phyloP scores from a whole-genome alignment of 1,140 invertebrate species.

The Parapsyche elsis region DNA sequence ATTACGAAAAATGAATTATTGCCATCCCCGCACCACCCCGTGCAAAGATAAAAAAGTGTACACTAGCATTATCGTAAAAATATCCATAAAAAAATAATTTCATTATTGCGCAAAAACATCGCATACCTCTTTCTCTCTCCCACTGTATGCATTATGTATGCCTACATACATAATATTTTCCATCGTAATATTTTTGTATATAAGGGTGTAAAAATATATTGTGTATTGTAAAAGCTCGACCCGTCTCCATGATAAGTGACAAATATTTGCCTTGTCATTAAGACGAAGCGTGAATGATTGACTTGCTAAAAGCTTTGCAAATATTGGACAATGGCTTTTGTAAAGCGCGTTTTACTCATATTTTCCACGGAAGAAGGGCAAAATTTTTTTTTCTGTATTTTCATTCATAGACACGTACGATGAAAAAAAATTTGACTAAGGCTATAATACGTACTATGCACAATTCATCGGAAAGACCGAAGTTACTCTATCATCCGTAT shows the following conservation, averaged over 20 bases:
- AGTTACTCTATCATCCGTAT: too few species aligned
- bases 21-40: neutral
- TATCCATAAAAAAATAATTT: too few species aligned
- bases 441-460: too few species aligned
- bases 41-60: too few species aligned
- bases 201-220: neutral
- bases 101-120: too few species aligned
- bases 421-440: neutral
- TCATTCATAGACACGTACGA: neutral
- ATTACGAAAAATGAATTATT: slow-evolving; percentile 19
- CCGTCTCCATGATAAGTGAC: slow-evolving; percentile 44
- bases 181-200: too few species aligned
- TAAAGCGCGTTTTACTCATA: slow-evolving; percentile 9
- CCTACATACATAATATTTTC: too few species aligned
- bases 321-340: slow-evolving; percentile 37
- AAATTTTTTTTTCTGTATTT: slow-evolving; percentile 1
- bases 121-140: too few species aligned
- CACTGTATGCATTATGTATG: too few species aligned
- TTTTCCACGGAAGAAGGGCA: neutral
- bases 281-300: slow-evolving; percentile 38
- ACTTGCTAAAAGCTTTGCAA: slow-evolving; percentile 45
- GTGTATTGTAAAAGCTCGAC: slow-evolving; percentile 6
- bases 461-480: too few species aligned
- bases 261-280: slow-evolving; percentile 49
- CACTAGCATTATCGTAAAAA: too few species aligned